Conservation (phyloP, 2,888 invertebrate genomes). For the Sphaeridia pumilis region DNA sequence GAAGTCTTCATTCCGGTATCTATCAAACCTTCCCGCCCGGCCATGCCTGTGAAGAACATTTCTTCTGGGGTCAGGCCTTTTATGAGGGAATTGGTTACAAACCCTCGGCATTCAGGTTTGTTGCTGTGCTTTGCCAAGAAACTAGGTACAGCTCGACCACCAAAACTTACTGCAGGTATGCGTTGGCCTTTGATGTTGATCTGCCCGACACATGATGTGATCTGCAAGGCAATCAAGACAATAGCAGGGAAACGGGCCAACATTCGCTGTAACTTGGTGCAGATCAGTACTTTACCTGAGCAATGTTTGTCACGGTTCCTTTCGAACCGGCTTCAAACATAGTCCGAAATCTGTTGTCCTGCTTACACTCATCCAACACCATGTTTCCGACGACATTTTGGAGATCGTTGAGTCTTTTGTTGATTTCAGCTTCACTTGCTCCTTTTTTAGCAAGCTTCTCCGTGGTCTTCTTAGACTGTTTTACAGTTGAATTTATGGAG, state of each 20-base stretch:
- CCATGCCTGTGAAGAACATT: constrained; percentile 99
- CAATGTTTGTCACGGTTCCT: constrained; percentile 99
- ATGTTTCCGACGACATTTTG: too few relatives aligned
- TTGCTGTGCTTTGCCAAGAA: too few relatives aligned
- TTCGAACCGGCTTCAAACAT: constrained; percentile 99
- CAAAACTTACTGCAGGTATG: constrained; percentile 98
- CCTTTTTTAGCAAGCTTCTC: too few relatives aligned
- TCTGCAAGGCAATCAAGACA: too few relatives aligned
- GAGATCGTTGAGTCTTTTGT: too few relatives aligned
- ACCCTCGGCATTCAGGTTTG: constrained; percentile 98
- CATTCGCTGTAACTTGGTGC: too few relatives aligned
- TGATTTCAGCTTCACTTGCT: too few relatives aligned
- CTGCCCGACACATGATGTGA: constrained; percentile 99
- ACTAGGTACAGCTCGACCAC: constrained; percentile 91
- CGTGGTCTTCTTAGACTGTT: too few relatives aligned
- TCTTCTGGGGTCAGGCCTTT: constrained; percentile 98
- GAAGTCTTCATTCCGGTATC: constrained; percentile 99
- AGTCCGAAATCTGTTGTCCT: constrained; percentile 98
- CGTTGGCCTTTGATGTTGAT: constrained; percentile 99
- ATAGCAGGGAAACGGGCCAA: too few relatives aligned
- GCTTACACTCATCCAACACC: too few relatives aligned
- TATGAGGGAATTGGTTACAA: constrained; percentile 99
- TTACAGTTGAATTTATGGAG: too few relatives aligned
- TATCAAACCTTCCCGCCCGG: constrained; percentile 99
- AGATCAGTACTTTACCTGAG: too few relatives aligned